Percentiles rank a stretch among this genome's conserved stretches.
Conservation (phyloP, 2,113 vertebrate genomes). For the Triplophysa tibetana region DNA sequence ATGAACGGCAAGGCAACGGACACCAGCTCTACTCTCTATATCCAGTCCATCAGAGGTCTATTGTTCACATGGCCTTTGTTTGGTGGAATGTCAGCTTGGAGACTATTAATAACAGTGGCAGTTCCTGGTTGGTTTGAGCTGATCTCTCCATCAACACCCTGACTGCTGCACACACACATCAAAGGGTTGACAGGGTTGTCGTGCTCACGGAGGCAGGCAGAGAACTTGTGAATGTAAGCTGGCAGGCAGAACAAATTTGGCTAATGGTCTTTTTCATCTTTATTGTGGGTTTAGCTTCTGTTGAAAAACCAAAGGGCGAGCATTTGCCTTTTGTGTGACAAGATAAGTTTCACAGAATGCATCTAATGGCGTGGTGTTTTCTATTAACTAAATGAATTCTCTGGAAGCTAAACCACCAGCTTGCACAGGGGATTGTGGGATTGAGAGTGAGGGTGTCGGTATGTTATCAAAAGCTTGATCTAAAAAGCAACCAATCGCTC, state of each 20-base stretch:
- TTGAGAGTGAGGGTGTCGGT: neutral
- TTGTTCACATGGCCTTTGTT: slow-evolving; percentile 42
- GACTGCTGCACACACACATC: slow-evolving; percentile 50
- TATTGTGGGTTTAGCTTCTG: slow-evolving; percentile 40
- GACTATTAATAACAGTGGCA: slow-evolving; percentile 56
- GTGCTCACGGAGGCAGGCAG: slow-evolving; percentile 50
- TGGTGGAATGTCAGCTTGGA: slow-evolving; percentile 56
- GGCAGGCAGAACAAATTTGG: slow-evolving; percentile 55
- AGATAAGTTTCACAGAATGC: neutral
- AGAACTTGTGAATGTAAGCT: slow-evolving; percentile 51
- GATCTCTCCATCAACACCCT: slow-evolving; percentile 50
- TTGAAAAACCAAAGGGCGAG: slow-evolving; percentile 39
- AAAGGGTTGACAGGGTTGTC: slow-evolving; percentile 45
- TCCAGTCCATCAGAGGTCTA: slow-evolving; percentile 46
- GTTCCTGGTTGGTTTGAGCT: slow-evolving; percentile 44
- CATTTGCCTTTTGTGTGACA: slow-evolving; percentile 45
- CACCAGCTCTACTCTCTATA: slow-evolving; percentile 42
- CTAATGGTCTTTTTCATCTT: slow-evolving; percentile 54
- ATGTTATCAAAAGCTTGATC: too few relatives aligned
- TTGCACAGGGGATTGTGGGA: neutral
- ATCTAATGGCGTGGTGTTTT: neutral
- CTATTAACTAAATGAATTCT: neutral
- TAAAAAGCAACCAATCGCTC: too few relatives aligned
- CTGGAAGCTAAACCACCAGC: neutral
- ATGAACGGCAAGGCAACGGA: slow-evolving; percentile 32